These are phyloP conservation scores for Eulemur coronatus DNA, from an alignment of 2,797 vertebrate species.

Conservation along the genomic window DNA sequence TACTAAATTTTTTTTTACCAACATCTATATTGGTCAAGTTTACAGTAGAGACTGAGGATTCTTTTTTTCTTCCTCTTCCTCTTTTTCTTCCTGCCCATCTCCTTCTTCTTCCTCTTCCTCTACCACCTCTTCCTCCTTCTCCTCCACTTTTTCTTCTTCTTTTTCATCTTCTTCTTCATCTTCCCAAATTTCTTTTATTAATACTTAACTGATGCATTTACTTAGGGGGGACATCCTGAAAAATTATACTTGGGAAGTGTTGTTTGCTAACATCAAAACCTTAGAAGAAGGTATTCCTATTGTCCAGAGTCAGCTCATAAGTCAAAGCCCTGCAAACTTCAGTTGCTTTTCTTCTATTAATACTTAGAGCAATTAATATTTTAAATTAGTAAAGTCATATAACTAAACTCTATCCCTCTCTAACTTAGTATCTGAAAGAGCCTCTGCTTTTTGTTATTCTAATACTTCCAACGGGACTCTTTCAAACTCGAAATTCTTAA, in stretches of 20 bases:
- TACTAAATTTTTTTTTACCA: background rate
- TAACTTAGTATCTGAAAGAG: background rate
- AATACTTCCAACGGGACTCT: background rate
- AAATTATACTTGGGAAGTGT: background rate
- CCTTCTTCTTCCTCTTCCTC: background rate
- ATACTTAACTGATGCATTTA: background rate
- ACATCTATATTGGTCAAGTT: background rate
- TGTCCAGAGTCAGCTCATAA: background rate
- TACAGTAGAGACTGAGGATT: background rate
- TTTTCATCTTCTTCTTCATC: background rate
- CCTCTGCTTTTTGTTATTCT: background rate
- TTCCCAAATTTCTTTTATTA: background rate
- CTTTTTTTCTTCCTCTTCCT: background rate
- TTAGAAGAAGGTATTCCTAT: background rate
- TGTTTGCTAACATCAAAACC: background rate
- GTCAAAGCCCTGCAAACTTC: background rate
- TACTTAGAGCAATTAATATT: background rate
- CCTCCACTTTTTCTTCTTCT: background rate
- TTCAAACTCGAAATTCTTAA: constrained; percentile 21
- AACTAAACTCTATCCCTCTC: background rate
- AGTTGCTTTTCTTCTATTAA: background rate
- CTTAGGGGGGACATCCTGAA: background rate
- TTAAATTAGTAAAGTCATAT: background rate
- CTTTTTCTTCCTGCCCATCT: background rate
- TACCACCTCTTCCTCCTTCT: background rate